Base-by-base conservation (phyloP, 2,797 vertebrate genomes). In the Lagorchestes hirsutus region DNA sequence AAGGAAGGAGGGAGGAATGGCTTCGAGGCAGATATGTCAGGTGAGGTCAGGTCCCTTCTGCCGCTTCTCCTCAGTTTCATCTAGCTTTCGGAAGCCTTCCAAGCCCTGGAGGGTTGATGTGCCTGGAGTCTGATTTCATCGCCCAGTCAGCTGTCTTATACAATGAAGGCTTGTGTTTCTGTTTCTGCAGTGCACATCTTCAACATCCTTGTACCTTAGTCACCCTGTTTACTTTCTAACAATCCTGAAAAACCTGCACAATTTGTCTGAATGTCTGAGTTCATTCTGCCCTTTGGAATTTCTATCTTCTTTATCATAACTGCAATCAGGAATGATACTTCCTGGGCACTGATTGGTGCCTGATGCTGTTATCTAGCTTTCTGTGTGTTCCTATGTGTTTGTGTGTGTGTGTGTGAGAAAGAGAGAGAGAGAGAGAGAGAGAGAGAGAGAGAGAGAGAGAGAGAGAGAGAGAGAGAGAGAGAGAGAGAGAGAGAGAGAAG, bases 101-200 rank as follows among this genome's bases (percentile, higher is more conserved):
- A 10, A 40, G 22, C 40, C 74, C 18, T 34, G 2, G 16, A 40
- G n/a, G 67, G n/a, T 40, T 0, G n/a, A 82, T 46, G 40, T 24
- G 6, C 22, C n/a, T 24, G 74, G 40, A 82, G 40, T 46, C 40
- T 82, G 74, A 82, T 24, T 24, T 82, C 67, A 22, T 82, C 34
- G 0, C 62, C 3, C 5, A 1, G 14, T 0, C 5, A 1, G 14
- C 0, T 0, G 34, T 24, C 40, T 82, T 82, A 27, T 3, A 40
- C 74, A 82, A 82, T 1, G 18, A 46, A 46, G 74, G 74, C 40
- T 46, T 46, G n/a, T 27, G 18, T 82, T 24, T n/a, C 5, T 82
- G n/a, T 22, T 82, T 82, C 74, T 46, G 18, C 12, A 24, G 18
- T 1, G 74, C 40, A 9, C 74, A 82, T 46, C 67, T 40, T n/a